Evolutionary conservation across 2,888 invertebrate species (phyloP), one percentile per base, ranked within the genome.

Genomic region (Gerosis bhagava): DNA sequence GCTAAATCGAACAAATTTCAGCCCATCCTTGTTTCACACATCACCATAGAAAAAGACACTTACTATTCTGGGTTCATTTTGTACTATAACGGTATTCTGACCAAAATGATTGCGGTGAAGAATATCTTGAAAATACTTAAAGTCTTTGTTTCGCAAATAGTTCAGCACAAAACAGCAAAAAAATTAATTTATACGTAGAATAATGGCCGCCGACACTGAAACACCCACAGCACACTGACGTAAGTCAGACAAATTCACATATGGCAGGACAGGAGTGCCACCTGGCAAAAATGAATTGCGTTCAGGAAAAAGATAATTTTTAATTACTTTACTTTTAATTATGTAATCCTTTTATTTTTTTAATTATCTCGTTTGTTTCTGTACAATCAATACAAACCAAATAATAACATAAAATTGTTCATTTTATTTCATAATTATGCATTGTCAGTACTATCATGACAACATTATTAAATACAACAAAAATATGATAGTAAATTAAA

Each of bases 31-130:
- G 71, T 74, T 76, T 67, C 61, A 62, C 70, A 71, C 66, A 69
- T 63, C 63, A 70, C 65, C 57, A 59, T 63, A 46, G 63, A 56
- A 60, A 75, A 72, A 76, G 73, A 83, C 91, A 93, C 94, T 94
- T 89, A 95, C 94, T 94, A 95, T 92, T 95, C 94, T 69, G 94
- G 94, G 92, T 94, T 94, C 94, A 95, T 94, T 73, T 84, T 87
- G 81, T 79, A 86, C 77, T 82, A 72, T 79, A 74, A 72, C 68
- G 71, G 69, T 75, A 66, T 72, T 74, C 68, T 69, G 65, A 65
- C 62, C 64, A 70, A 77, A 76, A 77, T 71, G 72, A 72, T 72
- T 65, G 62, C 70, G 60, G 58, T 63, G 62, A 56, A 68, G 65
- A 72, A 61, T 73, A 62, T 65, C 63, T 73, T 56, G 63, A 69